Evolutionary conservation across 2,888 invertebrate genomes (phyloP).

Genomic region (Lepidonotus clava): DNA sequence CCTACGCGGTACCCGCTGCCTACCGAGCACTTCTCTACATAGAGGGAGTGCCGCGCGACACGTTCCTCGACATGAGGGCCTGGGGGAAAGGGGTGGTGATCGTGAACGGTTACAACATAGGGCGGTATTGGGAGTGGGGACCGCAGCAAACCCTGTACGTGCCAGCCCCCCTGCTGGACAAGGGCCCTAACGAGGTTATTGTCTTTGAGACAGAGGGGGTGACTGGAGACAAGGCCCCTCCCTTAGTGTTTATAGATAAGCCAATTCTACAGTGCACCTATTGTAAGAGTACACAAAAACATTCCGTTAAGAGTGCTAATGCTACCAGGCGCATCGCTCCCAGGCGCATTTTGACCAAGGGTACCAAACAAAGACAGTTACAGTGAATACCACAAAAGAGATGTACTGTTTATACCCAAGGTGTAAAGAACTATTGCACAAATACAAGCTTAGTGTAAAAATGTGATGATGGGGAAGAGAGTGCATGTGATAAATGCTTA

Average conservation of each 20-base stretch:
- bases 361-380: too few species aligned
- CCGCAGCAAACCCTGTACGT: conserved; percentile 54
- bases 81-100: conserved; percentile 56
- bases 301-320: too few species aligned
- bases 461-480: too few species aligned
- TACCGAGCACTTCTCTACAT: conserved; percentile 5
- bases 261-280: conserved; percentile 26
- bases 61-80: conserved; percentile 49
- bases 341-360: too few species aligned
- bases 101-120: conserved; percentile 52
- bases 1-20: not conserved
- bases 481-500: too few species aligned
- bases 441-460: too few species aligned
- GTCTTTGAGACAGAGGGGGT: conserved; percentile 49
- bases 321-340: too few species aligned
- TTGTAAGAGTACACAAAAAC: not conserved
- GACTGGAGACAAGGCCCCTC: not conserved
- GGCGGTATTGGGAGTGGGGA: conserved; percentile 56
- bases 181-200: conserved; percentile 52
- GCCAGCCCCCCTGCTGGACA: conserved; percentile 50
- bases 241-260: conserved; percentile 30
- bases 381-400: too few species aligned
- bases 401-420: too few species aligned
- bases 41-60: conserved; percentile 25
- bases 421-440: too few species aligned